These are phyloP conservation scores for Pantelozetes paolii DNA, from an alignment of 2,888 invertebrate species.

Conservation along the genomic window DNA sequence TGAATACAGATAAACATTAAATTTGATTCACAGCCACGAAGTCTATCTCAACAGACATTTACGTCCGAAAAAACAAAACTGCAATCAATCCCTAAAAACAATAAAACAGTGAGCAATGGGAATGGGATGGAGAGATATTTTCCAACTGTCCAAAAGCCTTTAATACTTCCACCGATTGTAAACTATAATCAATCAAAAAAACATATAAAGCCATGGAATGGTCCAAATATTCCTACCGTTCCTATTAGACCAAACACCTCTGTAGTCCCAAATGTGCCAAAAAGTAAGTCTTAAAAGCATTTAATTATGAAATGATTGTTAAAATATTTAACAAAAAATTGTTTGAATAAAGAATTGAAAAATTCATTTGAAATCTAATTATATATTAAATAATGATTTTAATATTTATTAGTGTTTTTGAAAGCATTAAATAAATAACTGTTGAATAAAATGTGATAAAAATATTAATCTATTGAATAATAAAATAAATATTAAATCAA, in stretches of 20 bases:
- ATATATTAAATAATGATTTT: too few relatives aligned
- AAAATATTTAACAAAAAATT: too few relatives aligned
- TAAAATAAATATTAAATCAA: too few relatives aligned
- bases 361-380: too few relatives aligned
- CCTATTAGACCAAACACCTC: neutral
- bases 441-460: too few relatives aligned
- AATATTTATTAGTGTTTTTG: too few relatives aligned
- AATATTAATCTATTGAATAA: too few relatives aligned
- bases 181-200: too few relatives aligned
- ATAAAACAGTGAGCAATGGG: neutral
- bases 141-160: neutral
- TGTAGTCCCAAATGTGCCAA: neutral
- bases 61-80: neutral
- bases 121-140: neutral
- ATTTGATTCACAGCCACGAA: neutral
- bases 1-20: conserved; percentile 2
- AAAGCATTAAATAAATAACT: too few relatives aligned
- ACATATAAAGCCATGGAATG: neutral
- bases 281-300: conserved; percentile 1
- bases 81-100: neutral
- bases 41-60: neutral
- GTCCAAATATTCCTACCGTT: neutral
- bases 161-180: conserved; percentile 21
- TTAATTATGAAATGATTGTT: neutral
- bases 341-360: too few relatives aligned